phyloP scores from a whole-genome alignment of 2,888 invertebrate genomes.

The Abrostola tripartita region DNA sequence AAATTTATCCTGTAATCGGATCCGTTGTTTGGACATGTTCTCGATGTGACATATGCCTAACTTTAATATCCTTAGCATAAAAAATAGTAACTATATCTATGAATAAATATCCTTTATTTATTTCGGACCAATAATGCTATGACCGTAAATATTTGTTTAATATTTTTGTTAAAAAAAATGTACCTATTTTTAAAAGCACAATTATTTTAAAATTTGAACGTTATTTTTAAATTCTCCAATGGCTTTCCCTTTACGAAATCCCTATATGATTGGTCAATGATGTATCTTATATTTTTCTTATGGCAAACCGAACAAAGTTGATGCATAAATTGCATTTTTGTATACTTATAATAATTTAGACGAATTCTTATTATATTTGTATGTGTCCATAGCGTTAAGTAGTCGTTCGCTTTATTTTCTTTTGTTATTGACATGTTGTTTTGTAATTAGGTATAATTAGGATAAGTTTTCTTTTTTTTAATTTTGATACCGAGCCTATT shows the following conservation, averaged over 20 bases:
- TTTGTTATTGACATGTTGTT: conserved; percentile 53
- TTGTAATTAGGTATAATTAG: conserved; percentile 54
- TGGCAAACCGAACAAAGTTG: conserved; percentile 24
- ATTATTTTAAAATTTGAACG: conserved; percentile 19
- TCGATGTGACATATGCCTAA: conserved; percentile 56
- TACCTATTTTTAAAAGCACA: conserved; percentile 21
- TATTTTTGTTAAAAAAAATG: conserved; percentile 13
- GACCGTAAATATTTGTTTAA: conserved; percentile 2
- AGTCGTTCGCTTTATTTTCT: conserved; percentile 43
- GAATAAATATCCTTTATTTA: conserved; percentile 40
- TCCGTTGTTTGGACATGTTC: conserved; percentile 58
- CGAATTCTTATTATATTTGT: conserved; percentile 33
- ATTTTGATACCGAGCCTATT: conserved; percentile 50
- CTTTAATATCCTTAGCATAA: conserved; percentile 45
- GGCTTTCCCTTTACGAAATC: conserved; percentile 3
- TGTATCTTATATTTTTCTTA: conserved; percentile 9
- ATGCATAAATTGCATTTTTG: conserved; percentile 14
- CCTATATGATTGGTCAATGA: conserved; percentile 16
- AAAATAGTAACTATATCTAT: conserved; percentile 28
- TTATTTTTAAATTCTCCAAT: conserved; percentile 10
- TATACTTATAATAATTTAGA: conserved; percentile 21
- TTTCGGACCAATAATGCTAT: conserved; percentile 45
- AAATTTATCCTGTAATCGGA: conserved; percentile 56
- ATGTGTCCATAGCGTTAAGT: conserved; percentile 41
- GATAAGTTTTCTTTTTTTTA: conserved; percentile 41